Conservation (phyloP, 2,797 vertebrate genomes). For the Avahi laniger region DNA sequence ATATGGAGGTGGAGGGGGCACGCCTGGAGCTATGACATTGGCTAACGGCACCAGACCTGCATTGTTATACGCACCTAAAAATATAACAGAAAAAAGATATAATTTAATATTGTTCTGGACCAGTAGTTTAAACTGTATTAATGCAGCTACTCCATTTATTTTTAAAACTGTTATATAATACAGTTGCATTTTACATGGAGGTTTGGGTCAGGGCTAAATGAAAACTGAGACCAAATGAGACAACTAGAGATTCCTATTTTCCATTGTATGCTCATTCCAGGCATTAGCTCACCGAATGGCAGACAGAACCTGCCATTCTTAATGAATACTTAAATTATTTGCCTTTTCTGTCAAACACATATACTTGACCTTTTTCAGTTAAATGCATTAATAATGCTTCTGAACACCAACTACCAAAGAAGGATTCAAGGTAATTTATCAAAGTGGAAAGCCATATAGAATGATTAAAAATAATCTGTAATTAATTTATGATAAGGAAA, state of each 20-base stretch:
- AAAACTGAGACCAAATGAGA: background rate
- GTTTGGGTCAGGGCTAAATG: background rate
- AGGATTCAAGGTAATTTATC: background rate
- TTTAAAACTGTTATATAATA: background rate
- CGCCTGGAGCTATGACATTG: constrained; percentile 92
- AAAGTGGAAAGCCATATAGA: background rate
- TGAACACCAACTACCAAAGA: background rate
- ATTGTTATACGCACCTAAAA: constrained; percentile 97
- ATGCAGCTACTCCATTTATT: background rate
- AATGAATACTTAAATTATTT: too few relatives aligned
- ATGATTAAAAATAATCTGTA: background rate
- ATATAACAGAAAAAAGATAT: background rate
- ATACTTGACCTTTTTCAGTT: background rate
- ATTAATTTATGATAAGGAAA: background rate
- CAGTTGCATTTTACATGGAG: background rate
- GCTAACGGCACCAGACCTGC: constrained; percentile 94
- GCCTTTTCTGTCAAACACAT: background rate
- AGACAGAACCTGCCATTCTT: background rate
- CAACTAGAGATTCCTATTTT: background rate
- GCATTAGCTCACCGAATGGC: background rate
- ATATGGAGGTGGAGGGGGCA: constrained; percentile 93
- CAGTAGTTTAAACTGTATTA: background rate
- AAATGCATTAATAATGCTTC: background rate
- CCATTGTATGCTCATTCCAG: accelerated
- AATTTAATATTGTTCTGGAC: background rate